These are phyloP conservation scores for Protula sp. DNA, from an alignment of 2,888 invertebrate species.

Conservation along the genomic window DNA sequence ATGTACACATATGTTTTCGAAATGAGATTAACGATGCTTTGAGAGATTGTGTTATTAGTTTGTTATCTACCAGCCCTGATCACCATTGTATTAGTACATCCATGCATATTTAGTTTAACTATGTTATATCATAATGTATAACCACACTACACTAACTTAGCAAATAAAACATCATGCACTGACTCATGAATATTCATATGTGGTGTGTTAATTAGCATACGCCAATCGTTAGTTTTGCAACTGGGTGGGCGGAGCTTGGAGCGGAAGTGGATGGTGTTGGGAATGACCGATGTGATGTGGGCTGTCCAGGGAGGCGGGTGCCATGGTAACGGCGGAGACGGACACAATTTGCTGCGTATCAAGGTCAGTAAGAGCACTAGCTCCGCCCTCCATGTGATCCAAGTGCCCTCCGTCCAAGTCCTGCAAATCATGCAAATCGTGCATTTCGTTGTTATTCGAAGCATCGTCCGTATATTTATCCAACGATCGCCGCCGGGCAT, in stretches of 20 bases:
- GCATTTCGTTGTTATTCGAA: constrained; percentile 1
- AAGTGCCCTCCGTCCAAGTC: background rate
- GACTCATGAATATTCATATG: too few species aligned
- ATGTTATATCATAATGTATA: too few species aligned
- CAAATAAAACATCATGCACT: too few species aligned
- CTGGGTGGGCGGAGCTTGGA: background rate
- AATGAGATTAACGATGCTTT: too few species aligned
- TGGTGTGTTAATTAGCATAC: too few species aligned
- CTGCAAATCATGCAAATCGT: background rate
- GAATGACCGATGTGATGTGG: background rate
- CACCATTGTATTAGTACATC: too few species aligned
- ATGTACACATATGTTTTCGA: too few species aligned
- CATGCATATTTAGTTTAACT: too few species aligned
- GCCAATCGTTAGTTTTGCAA: too few species aligned
- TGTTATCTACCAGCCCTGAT: too few species aligned
- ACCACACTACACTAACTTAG: background rate
- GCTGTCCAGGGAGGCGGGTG: background rate
- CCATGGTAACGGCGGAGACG: background rate
- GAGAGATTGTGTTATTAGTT: too few species aligned
- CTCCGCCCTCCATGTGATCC: background rate
- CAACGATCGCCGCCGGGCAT: constrained; percentile 81
- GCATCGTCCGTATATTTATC: constrained; percentile 89
- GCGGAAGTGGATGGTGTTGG: background rate
- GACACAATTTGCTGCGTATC: background rate
- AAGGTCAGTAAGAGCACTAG: background rate